Base-by-base conservation (phyloP, 37 sponge, comb jelly and placozoan genomes). In the Bolinopsis microptera region DNA sequence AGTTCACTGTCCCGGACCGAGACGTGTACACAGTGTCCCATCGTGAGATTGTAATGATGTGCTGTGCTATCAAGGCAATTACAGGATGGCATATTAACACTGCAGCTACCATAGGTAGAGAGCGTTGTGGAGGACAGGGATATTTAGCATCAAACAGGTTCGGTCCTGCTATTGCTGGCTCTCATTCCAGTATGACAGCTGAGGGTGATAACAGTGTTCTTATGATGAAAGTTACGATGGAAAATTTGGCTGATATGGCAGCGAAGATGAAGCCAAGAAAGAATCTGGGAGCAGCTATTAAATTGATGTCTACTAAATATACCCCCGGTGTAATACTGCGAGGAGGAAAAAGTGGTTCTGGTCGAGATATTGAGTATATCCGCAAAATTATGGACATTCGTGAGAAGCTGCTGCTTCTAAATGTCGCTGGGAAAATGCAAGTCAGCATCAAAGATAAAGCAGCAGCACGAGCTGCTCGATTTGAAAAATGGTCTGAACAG, bases 111-210 rank as follows among this genome's bases (percentile, higher is more conserved):
- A 86, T 86, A 0, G 1, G 38, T 68, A 95, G 99, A 27, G 97
- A 97, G 93, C 96, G 97, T 22, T 99, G 97, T 95, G 99, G 99
- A 0, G 99, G 99, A 28, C 97, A 99, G 86, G 99, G 99, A 36
- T 99, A 95, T 93, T 94, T 96, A 16, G 83, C 96, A 38, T 96
- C 97, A 95, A 41, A 69, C 94, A 68, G 41, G 67, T 41, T 83
- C 38, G 88, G 69, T 39, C 76, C 92, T 1, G 76, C 90, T 26
- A 86, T 86, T 25, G 90, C 61, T 1, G 90, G 90, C 3, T 86
- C 90, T 1, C 90, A 86, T 40, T 86, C 90, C 61, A 86, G 90
- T 30, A 86, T 86, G 90, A 86, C 90, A 27, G 90, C 90, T 3
- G 90, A 86, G 90, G 90, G 90, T 9, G 90, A 86, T 40, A 86